Conservation (phyloP, 1,140 invertebrate species). For the Cyclargus thomasi region DNA sequence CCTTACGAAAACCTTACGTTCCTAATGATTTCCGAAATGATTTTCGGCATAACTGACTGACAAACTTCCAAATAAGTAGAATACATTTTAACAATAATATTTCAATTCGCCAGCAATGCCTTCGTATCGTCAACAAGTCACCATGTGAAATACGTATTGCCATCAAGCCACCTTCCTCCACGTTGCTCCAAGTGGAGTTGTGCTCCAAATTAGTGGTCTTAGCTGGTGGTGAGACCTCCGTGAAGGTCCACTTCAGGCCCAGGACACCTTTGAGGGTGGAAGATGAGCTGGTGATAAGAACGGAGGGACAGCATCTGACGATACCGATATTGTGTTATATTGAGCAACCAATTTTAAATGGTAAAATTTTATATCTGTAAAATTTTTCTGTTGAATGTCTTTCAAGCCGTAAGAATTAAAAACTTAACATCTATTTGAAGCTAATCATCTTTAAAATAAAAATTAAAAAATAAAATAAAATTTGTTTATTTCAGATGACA, state of each 20-base stretch:
- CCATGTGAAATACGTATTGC: constrained; percentile 34
- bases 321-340: constrained; percentile 47
- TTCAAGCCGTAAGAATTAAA: too few species aligned
- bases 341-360: constrained; percentile 44
- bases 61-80: too few species aligned
- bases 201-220: constrained; percentile 34
- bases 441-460: too few species aligned
- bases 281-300: constrained; percentile 37
- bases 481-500: too few species aligned
- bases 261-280: constrained; percentile 32
- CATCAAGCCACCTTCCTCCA: constrained; percentile 26
- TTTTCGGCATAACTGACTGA: too few species aligned
- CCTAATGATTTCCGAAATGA: too few species aligned
- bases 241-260: constrained; percentile 40
- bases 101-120: constrained; percentile 25
- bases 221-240: constrained; percentile 35
- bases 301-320: constrained; percentile 27
- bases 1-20: too few species aligned
- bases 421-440: too few species aligned
- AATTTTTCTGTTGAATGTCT: neutral
- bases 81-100: too few species aligned
- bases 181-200: constrained; percentile 30
- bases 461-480: too few species aligned
- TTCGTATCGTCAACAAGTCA: constrained; percentile 39
- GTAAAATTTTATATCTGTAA: constrained; percentile 24